Conservation (phyloP, 2,113 vertebrate genomes). For the Microtus richardsoni region DNA sequence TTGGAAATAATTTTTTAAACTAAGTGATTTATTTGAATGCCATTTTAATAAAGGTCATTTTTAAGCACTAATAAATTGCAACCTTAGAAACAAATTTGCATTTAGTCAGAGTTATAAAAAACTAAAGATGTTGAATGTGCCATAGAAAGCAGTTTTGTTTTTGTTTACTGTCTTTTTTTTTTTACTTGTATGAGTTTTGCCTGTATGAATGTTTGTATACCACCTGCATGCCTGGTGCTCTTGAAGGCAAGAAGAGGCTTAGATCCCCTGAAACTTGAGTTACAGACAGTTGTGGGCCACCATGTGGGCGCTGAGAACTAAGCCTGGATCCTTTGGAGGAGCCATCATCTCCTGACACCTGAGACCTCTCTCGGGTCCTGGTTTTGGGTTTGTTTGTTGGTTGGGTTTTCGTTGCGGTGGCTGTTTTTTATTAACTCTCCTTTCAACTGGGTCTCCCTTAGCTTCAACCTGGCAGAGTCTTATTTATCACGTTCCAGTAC, state of each 20-base stretch:
- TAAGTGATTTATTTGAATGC: neutral
- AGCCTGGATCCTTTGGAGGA: neutral
- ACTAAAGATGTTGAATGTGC: neutral
- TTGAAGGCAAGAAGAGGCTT: neutral
- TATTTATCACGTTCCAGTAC: neutral
- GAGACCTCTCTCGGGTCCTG: neutral
- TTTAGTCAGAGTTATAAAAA: neutral
- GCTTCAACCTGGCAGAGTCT: neutral
- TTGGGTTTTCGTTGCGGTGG: no score
- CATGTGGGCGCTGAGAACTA: neutral
- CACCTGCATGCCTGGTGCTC: neutral
- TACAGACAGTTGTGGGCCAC: neutral
- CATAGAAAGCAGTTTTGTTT: neutral
- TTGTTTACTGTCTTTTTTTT: neutral
- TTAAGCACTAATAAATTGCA: neutral
- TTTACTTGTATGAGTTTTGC: neutral
- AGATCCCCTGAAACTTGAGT: neutral
- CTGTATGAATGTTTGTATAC: neutral
- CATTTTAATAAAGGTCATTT: slow-evolving; percentile 31
- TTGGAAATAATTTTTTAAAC: neutral
- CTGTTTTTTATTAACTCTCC: neutral
- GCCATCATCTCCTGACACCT: neutral
- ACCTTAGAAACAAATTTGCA: slow-evolving; percentile 13
- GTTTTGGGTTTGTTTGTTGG: neutral
- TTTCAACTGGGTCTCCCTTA: neutral